A percentile compares a stretch with the other conserved stretches of the same genome.
These are phyloP conservation scores for Nansenia antarctica DNA, from an alignment of 2,113 vertebrate species.

Conservation along the genomic window DNA sequence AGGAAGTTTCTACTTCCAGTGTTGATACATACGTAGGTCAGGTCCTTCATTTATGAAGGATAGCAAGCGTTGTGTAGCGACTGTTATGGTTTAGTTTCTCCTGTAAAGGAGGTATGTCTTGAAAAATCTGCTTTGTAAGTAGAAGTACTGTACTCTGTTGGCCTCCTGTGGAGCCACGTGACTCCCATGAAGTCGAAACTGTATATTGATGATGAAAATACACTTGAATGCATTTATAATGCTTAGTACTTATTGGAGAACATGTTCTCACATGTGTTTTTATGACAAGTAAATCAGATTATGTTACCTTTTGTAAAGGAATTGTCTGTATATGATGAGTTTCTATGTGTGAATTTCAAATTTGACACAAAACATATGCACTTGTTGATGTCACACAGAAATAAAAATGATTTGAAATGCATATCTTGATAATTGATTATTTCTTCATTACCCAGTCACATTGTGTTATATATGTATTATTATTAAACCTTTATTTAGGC, in stretches of 20 bases:
- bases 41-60: background rate
- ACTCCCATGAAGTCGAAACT: constrained; percentile 41
- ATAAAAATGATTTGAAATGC: constrained; percentile 5
- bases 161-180: background rate
- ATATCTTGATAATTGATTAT: background rate
- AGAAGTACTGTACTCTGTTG: background rate
- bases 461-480: no score
- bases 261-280: constrained; percentile 1
- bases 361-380: background rate
- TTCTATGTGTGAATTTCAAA: background rate
- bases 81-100: background rate
- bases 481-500: no score
- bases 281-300: constrained; percentile 3
- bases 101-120: background rate
- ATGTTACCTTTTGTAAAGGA: constrained; percentile 41
- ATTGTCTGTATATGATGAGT: background rate
- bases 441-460: background rate
- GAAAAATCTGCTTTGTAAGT: background rate
- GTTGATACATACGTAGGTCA: background rate
- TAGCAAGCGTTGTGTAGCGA: background rate
- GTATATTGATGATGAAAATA: constrained; percentile 12
- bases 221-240: background rate
- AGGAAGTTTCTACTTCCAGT: constrained; percentile 24
- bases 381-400: background rate
- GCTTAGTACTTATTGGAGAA: background rate